Evolutionary conservation across 2,888 invertebrate genomes (phyloP).

Genomic region (Drosophila atripex): DNA sequence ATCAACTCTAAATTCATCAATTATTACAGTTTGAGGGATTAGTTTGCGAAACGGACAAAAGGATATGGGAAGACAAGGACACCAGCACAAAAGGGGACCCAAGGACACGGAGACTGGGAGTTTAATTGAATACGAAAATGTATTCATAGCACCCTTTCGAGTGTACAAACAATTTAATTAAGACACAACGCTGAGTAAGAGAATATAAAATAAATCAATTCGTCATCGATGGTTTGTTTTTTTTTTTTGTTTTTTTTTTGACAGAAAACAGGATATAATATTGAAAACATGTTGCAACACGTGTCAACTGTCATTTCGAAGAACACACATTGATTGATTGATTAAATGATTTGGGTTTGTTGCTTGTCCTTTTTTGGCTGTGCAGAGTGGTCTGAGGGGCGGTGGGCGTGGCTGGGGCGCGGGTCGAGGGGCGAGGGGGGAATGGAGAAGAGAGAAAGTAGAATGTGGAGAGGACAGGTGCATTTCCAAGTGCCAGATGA

Average conservation of each 20-base stretch:
- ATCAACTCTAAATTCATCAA: neutral
- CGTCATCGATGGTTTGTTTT: neutral
- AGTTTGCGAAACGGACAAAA: neutral
- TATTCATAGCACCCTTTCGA: neutral
- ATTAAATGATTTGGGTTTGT: slow-evolving; percentile 1
- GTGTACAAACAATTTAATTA: neutral
- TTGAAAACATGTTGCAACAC: slow-evolving; percentile 3
- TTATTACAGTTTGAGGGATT: neutral
- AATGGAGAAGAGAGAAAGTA: neutral
- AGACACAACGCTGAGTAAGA: neutral
- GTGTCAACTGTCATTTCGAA: neutral
- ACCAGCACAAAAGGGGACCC: neutral
- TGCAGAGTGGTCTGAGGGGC: slow-evolving; percentile 1
- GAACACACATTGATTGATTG: slow-evolving; percentile 3
- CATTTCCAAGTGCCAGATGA: slow-evolving; percentile 42
- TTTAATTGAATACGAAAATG: neutral
- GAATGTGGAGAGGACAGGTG: slow-evolving; percentile 9
- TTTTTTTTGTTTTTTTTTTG: too few species aligned
- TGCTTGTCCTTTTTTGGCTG: neutral
- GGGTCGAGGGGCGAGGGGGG: too few species aligned
- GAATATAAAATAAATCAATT: neutral
- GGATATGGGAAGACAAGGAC: neutral
- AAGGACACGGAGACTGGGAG: neutral
- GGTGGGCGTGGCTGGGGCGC: neutral
- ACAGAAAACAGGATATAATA: neutral